Percentiles rank a stretch among this genome's conserved stretches.
Conservation (phyloP, 2,113 vertebrate genomes). For the Rhinogobius similis region DNA sequence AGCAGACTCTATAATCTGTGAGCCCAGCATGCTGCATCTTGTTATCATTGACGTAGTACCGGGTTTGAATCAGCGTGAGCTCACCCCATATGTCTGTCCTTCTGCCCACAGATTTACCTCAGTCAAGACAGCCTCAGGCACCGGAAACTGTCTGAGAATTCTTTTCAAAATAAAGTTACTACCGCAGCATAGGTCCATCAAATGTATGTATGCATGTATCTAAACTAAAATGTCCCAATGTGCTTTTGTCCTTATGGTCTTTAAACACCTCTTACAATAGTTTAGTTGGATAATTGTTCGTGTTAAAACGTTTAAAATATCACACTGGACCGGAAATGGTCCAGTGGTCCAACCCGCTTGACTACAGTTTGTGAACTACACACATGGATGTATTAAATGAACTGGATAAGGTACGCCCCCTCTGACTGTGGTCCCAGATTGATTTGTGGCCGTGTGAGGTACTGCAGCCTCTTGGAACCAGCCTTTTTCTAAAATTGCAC, state of each 20-base stretch:
- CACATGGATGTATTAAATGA: too few relatives aligned
- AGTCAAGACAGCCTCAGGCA: neutral
- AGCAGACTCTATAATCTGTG: neutral
- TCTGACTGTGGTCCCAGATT: too few relatives aligned
- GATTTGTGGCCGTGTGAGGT: too few relatives aligned
- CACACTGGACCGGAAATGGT: constrained; percentile 34
- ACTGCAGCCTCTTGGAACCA: too few relatives aligned
- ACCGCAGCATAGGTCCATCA: neutral
- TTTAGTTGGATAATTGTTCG: neutral
- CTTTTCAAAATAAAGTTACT: constrained; percentile 42
- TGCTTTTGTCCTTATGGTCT: neutral
- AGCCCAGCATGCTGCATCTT: constrained; percentile 36
- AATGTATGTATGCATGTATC: neutral
- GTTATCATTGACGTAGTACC: constrained; percentile 40
- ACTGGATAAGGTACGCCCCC: too few relatives aligned
- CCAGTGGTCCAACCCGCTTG: neutral
- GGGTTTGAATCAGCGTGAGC: constrained; percentile 48
- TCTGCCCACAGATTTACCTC: constrained; percentile 42
- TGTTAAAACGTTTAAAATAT: neutral
- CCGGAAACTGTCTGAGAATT: constrained; percentile 14
- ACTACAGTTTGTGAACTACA: neutral
- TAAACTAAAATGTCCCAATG: neutral
- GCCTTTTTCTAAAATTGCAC: too few relatives aligned
- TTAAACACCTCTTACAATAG: neutral
- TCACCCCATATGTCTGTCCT: constrained; percentile 64